Evolutionary conservation across 2,888 invertebrate species (phyloP).

Genomic region (Pristionchus arcanus): DNA sequence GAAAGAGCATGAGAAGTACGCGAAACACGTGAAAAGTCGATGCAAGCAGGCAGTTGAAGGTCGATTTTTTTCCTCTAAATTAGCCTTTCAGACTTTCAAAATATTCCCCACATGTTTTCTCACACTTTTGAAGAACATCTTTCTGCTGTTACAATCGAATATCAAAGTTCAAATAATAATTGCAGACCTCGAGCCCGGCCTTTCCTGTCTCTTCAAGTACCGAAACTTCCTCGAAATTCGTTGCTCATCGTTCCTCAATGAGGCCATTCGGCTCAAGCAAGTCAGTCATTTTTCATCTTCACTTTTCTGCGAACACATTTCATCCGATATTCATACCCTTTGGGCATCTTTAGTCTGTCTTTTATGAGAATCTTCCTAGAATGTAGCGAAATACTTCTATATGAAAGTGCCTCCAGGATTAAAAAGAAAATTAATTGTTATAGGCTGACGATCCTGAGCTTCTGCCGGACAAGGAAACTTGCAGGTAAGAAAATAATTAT

Average conservation of each 20-base stretch:
- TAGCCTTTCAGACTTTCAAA: background rate
- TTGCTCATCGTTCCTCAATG: conserved; percentile 68
- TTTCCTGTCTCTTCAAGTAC: conserved; percentile 67
- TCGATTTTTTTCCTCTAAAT: background rate
- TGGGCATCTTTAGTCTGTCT: background rate
- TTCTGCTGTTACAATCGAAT: too few species aligned
- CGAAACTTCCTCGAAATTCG: conserved; percentile 67
- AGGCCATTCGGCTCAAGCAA: conserved; percentile 62
- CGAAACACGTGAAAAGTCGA: conserved; percentile 43
- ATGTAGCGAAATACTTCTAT: too few species aligned
- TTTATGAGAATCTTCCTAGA: too few species aligned
- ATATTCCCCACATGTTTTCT: too few species aligned
- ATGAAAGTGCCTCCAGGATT: too few species aligned
- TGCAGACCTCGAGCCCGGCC: conserved; percentile 65
- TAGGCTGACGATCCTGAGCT: conserved; percentile 22
- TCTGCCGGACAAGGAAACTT: conserved; percentile 55
- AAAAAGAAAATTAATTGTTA: background rate
- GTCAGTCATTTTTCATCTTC: background rate
- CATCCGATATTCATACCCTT: background rate
- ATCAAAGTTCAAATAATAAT: background rate
- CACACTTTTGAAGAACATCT: too few species aligned
- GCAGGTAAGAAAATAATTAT: conserved; percentile 9
- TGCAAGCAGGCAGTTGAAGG: conserved; percentile 43
- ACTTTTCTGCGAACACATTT: too few species aligned
- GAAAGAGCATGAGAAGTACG: conserved; percentile 45